Evolutionary conservation across 23 tunicate genomes (phyloP).

Genomic region (Botrylloides violaceus): DNA sequence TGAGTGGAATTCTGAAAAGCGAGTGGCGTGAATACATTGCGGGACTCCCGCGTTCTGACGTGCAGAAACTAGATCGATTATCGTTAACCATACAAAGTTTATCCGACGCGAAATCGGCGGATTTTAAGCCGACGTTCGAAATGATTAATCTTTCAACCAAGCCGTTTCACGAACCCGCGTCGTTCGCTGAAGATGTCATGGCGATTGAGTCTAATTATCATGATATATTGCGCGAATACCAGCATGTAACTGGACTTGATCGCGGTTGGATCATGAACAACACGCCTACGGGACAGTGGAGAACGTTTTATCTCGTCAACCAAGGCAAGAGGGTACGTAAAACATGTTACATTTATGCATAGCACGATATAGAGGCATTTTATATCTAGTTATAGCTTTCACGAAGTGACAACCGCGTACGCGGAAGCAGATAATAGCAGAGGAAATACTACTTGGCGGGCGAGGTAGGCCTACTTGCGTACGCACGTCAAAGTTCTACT

Average conservation of each 20-base stretch:
- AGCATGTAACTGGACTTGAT: neutral
- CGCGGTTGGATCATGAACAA: conserved; percentile 44
- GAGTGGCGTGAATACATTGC: neutral
- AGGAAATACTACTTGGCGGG: too few species aligned
- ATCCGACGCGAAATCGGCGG: neutral
- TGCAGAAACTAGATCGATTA: neutral
- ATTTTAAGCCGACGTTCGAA: neutral
- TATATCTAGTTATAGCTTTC: too few species aligned
- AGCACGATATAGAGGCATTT: too few species aligned
- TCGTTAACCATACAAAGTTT: neutral
- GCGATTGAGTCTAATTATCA: conserved; percentile 25
- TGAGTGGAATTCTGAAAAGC: neutral
- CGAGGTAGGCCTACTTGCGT: too few species aligned
- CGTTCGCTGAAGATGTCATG: conserved; percentile 29
- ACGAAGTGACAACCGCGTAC: too few species aligned
- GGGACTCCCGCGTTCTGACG: neutral
- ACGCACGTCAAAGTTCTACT: too few species aligned
- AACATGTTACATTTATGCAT: too few species aligned
- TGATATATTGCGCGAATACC: conserved; percentile 23
- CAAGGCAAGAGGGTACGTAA: conserved; percentile 58
- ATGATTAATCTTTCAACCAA: neutral
- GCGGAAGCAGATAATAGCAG: too few species aligned
- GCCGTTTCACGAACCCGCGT: conserved; percentile 16
- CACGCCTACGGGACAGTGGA: conserved; percentile 54
- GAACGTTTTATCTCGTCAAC: conserved; percentile 45